phyloP scores from a whole-genome alignment of 2,113 vertebrate species.

The Dendrocopos noguchii region DNA sequence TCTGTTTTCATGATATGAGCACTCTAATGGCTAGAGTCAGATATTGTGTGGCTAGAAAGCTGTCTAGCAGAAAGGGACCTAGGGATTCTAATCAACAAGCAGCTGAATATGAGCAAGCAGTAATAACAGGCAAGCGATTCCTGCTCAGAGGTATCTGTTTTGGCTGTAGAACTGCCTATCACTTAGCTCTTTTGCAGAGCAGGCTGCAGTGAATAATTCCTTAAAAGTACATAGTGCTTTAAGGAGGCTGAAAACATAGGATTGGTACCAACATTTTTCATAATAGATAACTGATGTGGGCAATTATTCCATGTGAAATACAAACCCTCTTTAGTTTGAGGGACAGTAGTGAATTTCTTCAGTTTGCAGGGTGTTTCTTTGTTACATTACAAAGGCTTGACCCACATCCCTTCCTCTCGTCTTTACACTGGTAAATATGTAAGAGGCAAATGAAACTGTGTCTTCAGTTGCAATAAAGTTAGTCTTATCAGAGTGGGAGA shows the following conservation, averaged over 20 bases:
- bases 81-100: no score
- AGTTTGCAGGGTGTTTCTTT: neutral
- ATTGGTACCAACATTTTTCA: neutral
- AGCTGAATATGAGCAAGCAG: no score
- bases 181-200: neutral
- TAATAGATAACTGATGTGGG: neutral
- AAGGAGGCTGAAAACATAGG: neutral
- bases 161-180: neutral
- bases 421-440: neutral
- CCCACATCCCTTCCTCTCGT: neutral
- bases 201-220: neutral
- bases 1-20: neutral
- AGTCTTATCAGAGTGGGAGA: rapidly evolving
- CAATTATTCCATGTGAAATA: neutral
- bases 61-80: no score
- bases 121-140: neutral
- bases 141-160: neutral
- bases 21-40: neutral
- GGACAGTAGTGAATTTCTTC: neutral
- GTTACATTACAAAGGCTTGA: neutral
- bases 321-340: neutral
- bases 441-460: neutral
- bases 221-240: neutral
- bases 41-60: neutral
- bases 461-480: neutral